Evolutionary conservation across 2,888 invertebrate genomes (phyloP).

Genomic region (Mayetiola destructor): DNA sequence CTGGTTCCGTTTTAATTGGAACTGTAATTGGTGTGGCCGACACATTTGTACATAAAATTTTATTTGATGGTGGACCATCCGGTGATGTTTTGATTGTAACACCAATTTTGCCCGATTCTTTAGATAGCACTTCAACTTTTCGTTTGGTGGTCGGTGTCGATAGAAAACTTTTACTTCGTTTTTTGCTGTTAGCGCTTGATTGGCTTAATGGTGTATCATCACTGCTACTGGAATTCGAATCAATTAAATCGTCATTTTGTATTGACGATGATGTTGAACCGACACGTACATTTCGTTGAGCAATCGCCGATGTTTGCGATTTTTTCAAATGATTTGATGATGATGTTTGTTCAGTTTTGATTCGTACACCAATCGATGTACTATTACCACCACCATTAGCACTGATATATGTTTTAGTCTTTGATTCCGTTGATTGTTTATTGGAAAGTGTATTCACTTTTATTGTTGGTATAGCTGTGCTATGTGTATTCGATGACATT

Average conservation of each 20-base stretch:
- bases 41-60: conserved; percentile 33
- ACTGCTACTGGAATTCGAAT: conserved; percentile 46
- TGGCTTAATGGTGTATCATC: conserved; percentile 42
- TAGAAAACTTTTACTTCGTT: neutral
- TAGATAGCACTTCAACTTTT: conserved; percentile 72
- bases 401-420: conserved; percentile 18
- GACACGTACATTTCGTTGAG: neutral
- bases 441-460: conserved; percentile 17
- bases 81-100: conserved; percentile 71
- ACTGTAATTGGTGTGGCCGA: conserved; percentile 33
- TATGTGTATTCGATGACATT: neutral
- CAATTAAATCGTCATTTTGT: conserved; percentile 23
- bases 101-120: conserved; percentile 80
- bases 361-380: neutral
- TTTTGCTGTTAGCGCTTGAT: conserved; percentile 31
- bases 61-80: conserved; percentile 26
- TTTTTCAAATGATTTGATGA: conserved; percentile 18
- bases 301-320: neutral
- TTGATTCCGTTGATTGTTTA: conserved; percentile 20
- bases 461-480: neutral
- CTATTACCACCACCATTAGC: conserved; percentile 17
- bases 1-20: conserved; percentile 28
- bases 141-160: conserved; percentile 57
- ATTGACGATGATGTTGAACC: conserved; percentile 10
- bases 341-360: conserved; percentile 18